These are phyloP conservation scores for Heliopora coerulea DNA, from an alignment of 92 coral and sea anemone genomes.

Conservation along the genomic window DNA sequence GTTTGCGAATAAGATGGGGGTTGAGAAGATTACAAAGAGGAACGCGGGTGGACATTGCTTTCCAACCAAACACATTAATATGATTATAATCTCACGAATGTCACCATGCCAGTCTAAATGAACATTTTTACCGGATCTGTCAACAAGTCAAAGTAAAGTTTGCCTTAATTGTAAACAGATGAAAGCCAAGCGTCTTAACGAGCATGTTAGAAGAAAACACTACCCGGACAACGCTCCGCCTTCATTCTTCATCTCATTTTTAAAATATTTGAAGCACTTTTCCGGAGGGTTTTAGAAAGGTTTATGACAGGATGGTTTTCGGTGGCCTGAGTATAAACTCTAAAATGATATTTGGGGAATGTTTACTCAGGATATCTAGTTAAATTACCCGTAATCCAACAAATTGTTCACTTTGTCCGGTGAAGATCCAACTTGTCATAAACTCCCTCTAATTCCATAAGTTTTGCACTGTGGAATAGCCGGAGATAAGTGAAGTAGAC, in stretches of 20 bases:
- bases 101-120: constrained; percentile 21
- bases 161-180: constrained; percentile 35
- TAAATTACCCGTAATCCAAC: too few species aligned
- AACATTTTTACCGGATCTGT: constrained; percentile 18
- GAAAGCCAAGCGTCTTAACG: constrained; percentile 25
- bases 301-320: too few species aligned
- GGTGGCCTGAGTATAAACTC: too few species aligned
- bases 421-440: too few species aligned
- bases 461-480: too few species aligned
- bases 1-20: not conserved
- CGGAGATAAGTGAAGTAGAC: too few species aligned
- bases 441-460: too few species aligned
- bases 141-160: constrained; percentile 28
- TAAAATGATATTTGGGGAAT: too few species aligned
- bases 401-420: too few species aligned
- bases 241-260: not conserved
- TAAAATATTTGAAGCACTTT: constrained; percentile 5
- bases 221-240: not conserved
- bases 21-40: not conserved
- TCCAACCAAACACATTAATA: constrained; percentile 31
- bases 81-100: constrained; percentile 22
- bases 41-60: constrained; percentile 6
- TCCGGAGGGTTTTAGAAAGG: not conserved
- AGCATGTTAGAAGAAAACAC: not conserved
- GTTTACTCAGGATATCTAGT: too few species aligned